These are phyloP conservation scores for Megalops atlanticus DNA, from an alignment of 2,113 vertebrate species.

Conservation along the genomic window DNA sequence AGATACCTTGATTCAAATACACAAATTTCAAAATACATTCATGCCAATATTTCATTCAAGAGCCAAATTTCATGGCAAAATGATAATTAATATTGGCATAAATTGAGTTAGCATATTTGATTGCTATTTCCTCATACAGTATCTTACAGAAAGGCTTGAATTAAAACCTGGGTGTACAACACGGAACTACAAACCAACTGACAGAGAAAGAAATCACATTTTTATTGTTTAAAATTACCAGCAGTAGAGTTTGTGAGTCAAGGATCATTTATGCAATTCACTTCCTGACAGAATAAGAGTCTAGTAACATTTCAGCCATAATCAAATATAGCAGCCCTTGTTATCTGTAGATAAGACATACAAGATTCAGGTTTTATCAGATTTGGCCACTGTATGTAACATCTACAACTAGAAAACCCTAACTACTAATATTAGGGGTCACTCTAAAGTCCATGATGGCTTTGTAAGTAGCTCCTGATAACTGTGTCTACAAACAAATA, in stretches of 20 bases:
- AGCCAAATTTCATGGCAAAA: background rate
- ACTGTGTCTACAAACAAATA: too few species aligned
- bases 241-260: background rate
- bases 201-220: background rate
- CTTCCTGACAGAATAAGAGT: too few species aligned
- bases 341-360: background rate
- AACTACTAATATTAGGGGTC: too few species aligned
- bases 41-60: background rate
- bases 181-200: background rate
- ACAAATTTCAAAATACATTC: too few species aligned
- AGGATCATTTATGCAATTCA: background rate
- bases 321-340: background rate
- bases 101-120: background rate
- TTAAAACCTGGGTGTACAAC: background rate
- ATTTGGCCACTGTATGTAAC: background rate
- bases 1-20: background rate
- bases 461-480: too few species aligned
- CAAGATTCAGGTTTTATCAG: background rate
- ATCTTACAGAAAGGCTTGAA: background rate
- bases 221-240: background rate
- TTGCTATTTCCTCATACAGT: background rate
- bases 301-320: background rate
- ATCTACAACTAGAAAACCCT: too few species aligned
- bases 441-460: too few species aligned
- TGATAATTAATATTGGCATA: background rate